A percentile compares a stretch with the other conserved stretches of the same genome.
Conservation (phyloP, 2,888 invertebrate species). For the Deroplatys truncata region DNA sequence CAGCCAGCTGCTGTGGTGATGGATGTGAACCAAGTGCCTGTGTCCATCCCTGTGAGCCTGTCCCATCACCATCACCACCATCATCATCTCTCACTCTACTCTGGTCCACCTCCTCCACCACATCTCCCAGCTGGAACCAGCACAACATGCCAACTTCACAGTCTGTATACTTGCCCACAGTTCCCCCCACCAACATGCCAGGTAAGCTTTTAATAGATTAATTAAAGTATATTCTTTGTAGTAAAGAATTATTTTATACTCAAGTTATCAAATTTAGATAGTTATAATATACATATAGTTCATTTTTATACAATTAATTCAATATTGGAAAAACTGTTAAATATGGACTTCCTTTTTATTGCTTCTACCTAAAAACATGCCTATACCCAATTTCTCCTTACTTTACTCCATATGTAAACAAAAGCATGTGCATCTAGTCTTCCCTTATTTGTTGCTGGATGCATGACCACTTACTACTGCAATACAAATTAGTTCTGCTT, state of each 20-base stretch:
- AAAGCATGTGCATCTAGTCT: too few relatives aligned
- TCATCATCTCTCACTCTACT: conserved; percentile 32
- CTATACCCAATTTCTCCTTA: too few relatives aligned
- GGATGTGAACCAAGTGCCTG: conserved; percentile 46
- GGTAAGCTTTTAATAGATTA: conserved; percentile 33
- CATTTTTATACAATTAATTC: too few relatives aligned
- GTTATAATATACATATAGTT: too few relatives aligned
- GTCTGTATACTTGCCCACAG: conserved; percentile 42
- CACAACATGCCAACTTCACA: conserved; percentile 42
- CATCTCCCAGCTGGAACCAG: conserved; percentile 38
- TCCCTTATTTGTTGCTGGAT: too few relatives aligned
- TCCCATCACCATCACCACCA: conserved; percentile 34
- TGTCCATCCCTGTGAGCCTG: conserved; percentile 35
- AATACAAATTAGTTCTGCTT: too few relatives aligned
- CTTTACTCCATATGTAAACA: too few relatives aligned
- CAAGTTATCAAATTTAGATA: too few relatives aligned
- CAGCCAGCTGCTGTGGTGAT: conserved; percentile 43
- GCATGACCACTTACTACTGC: too few relatives aligned
- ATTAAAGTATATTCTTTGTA: not conserved
- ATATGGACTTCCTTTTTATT: too few relatives aligned
- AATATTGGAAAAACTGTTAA: too few relatives aligned
- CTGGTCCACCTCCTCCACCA: conserved; percentile 21
- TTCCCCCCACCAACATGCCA: conserved; percentile 43
- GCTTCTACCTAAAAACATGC: too few relatives aligned
- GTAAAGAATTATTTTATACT: not conserved